phyloP scores from a whole-genome alignment of 1,140 invertebrate species.

The Cheumatopsyche charites region DNA sequence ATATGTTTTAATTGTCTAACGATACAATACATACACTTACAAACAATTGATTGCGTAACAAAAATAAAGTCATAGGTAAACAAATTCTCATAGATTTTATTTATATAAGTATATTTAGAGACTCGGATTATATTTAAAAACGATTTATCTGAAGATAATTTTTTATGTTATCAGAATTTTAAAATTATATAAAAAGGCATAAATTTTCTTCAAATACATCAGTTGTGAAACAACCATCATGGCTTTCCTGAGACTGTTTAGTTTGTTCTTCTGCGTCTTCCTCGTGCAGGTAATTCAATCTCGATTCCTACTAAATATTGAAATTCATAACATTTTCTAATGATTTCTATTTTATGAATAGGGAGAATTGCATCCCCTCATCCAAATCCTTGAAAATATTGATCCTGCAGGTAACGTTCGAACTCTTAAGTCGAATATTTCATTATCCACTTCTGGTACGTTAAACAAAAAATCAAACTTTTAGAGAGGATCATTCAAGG shows the following conservation, averaged over 20 bases:
- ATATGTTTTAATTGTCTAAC: too few relatives aligned
- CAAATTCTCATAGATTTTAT: too few relatives aligned
- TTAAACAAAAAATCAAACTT: constrained; percentile 9
- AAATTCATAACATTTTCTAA: not conserved
- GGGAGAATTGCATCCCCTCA: not conserved
- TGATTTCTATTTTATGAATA: not conserved
- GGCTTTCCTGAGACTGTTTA: not conserved
- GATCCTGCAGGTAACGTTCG: not conserved
- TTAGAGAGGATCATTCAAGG: constrained; percentile 52
- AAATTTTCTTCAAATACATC: too few relatives aligned
- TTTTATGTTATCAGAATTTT: too few relatives aligned
- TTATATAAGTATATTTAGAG: too few relatives aligned
- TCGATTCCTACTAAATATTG: not conserved
- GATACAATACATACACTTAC: too few relatives aligned
- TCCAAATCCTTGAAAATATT: not conserved
- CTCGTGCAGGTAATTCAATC: not conserved
- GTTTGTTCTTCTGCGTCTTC: constrained; percentile 2
- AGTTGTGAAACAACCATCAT: not conserved
- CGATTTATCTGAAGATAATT: too few relatives aligned
- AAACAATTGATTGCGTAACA: too few relatives aligned
- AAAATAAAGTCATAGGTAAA: too few relatives aligned
- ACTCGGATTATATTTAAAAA: too few relatives aligned
- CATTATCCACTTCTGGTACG: not conserved
- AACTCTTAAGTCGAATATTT: not conserved
- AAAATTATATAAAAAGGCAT: too few relatives aligned